Percentiles rank a stretch among this genome's conserved stretches.
Conservation (phyloP, 2,113 vertebrate species). For the Amphiprion ocellaris region DNA sequence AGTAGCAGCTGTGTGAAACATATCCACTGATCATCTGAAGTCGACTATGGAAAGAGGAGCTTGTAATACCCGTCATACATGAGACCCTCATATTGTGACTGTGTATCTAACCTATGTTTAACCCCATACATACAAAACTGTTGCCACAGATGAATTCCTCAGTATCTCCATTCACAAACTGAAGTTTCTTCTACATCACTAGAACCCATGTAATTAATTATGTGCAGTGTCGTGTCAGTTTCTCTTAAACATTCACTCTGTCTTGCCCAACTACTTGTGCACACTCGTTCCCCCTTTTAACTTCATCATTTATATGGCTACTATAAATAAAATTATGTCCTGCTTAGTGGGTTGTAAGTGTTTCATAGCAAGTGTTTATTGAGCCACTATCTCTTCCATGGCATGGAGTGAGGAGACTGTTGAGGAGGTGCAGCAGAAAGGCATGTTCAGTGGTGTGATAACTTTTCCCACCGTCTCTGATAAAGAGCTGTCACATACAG, state of each 20-base stretch:
- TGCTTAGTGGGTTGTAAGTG: neutral
- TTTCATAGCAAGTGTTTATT: conserved; percentile 3
- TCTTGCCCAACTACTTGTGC: neutral
- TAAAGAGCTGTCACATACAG: conserved; percentile 44
- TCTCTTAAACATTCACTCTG: neutral
- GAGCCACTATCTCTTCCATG: neutral
- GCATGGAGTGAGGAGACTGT: neutral
- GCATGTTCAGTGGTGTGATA: conserved; percentile 47
- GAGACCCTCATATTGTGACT: neutral
- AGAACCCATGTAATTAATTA: neutral
- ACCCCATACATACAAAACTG: neutral
- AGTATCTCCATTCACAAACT: neutral
- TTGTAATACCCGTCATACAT: conserved; percentile 1
- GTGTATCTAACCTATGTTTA: neutral
- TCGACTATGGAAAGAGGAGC: neutral
- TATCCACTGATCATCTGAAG: conserved; percentile 13
- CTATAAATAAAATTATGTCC: neutral
- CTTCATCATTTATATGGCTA: neutral
- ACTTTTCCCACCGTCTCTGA: conserved; percentile 44
- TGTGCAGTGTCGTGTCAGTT: neutral
- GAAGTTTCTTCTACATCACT: neutral
- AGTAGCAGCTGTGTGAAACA: conserved; percentile 41
- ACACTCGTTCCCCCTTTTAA: neutral
- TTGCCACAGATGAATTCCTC: conserved; percentile 13
- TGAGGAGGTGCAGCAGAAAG: conserved; percentile 33